These are phyloP conservation scores for Archocentrus centrarchus DNA, from an alignment of 2,113 vertebrate genomes.

Conservation along the genomic window DNA sequence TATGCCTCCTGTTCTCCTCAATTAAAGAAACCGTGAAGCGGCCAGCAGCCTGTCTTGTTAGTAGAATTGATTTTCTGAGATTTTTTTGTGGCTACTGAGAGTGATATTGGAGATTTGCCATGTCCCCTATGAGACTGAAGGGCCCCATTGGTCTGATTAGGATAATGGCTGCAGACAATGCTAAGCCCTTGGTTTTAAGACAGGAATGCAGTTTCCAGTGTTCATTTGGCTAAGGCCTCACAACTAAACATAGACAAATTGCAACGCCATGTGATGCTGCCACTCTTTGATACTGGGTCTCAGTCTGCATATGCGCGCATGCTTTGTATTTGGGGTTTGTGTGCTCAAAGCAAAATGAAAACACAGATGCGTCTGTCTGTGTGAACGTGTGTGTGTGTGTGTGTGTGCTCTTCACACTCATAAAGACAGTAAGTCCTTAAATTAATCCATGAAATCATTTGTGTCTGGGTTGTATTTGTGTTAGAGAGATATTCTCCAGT, in stretches of 20 bases:
- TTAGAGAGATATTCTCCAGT: background rate
- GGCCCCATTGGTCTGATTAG: constrained; percentile 61
- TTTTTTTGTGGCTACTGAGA: constrained; percentile 15
- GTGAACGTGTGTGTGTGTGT: background rate
- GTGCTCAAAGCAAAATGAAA: background rate
- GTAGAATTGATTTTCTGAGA: background rate
- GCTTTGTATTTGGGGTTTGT: background rate
- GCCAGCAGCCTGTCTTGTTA: background rate
- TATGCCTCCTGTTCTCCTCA: background rate
- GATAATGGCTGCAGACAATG: constrained; percentile 69
- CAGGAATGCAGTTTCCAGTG: constrained; percentile 67
- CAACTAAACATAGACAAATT: constrained; percentile 71
- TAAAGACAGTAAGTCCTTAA: constrained; percentile 2
- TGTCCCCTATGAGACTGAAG: background rate
- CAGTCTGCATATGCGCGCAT: background rate
- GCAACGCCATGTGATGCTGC: constrained; percentile 63
- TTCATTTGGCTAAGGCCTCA: constrained; percentile 18
- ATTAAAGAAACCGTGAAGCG: background rate
- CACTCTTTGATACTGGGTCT: constrained; percentile 46
- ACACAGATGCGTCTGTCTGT: constrained; percentile 2
- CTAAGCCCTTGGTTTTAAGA: constrained; percentile 66
- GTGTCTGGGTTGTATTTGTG: constrained; percentile 27
- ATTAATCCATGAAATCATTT: background rate
- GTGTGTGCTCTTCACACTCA: background rate
- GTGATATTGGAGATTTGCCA: background rate